phyloP scores from a whole-genome alignment of 92 coral and sea anemone genomes.

The Actinernus sp. region DNA sequence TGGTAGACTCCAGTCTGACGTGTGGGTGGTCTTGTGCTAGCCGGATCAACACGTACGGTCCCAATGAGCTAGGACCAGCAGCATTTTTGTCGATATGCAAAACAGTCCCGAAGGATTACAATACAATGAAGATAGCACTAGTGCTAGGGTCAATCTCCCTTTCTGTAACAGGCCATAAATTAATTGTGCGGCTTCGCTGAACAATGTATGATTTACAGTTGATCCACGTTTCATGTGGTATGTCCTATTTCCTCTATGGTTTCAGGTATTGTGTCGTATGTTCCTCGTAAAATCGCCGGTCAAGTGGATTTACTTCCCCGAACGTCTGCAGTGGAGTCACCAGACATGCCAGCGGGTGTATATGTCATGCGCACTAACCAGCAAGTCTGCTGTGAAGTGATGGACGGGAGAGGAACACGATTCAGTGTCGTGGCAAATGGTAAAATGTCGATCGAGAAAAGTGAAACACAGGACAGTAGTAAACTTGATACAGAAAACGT shows the following conservation, averaged over 20 bases:
- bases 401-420: slow-evolving; percentile 72
- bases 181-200: no score
- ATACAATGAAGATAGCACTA: no score
- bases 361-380: slow-evolving; percentile 86
- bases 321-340: slow-evolving; percentile 34
- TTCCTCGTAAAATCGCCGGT: slow-evolving; percentile 57
- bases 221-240: no score
- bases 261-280: slow-evolving; percentile 62
- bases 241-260: not conserved
- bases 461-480: slow-evolving; percentile 6
- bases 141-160: no score
- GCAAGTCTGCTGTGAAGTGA: slow-evolving; percentile 86
- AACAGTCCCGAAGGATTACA: no score
- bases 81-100: no score
- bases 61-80: no score
- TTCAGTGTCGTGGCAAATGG: slow-evolving; percentile 90
- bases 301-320: slow-evolving; percentile 2
- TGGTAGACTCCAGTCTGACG: no score
- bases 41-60: no score
- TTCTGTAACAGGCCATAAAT: no score
- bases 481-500: not conserved
- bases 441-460: slow-evolving; percentile 37
- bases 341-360: slow-evolving; percentile 66
- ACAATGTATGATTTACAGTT: no score
- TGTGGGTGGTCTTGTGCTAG: no score